Base-by-base conservation (phyloP, 2,888 invertebrate species). In the Catocala nupta region DNA sequence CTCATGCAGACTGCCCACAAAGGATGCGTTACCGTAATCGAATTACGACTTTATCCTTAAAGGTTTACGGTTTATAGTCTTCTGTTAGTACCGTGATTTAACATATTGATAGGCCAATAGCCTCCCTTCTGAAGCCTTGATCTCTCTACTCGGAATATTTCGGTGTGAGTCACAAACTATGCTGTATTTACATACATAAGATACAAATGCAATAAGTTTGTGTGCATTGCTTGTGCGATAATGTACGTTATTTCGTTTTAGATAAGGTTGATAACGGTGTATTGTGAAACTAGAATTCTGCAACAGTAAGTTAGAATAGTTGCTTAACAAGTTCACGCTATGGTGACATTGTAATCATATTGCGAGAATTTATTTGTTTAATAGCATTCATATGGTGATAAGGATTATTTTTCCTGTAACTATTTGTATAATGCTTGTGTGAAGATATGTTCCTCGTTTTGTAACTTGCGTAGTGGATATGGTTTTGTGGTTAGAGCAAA, bases 41-140 rank as follows among this genome's bases (percentile, higher is more conserved):
- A 77, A 66, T 69, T 58, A 68, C 55, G 39, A 68, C 75, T 67
- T 69, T 77, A 74, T 50, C 39, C 0, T 7, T 5, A 2, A n/a
- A 33, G 9, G 10, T 39, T 57, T 77, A 79, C 61, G 59, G 77
- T 65, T 60, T 60, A 63, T 13, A 63, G 44, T 75, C 53, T 54
- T 45, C 55, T 48, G 59, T 66, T 51, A 25, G 25, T 43, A 61
- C 55, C 68, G 47, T 65, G 71, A 68, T 75, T 71, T 73, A 71
- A 73, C 69, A 71, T 77, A 79, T 77, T 77, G 81, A 81, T 85
- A 88, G 89, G 88, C 83, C 87, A 86, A 84, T 85, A 83, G 80
- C 87, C 87, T 81, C 80, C 81, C 75, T 79, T 76, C 70, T 59
- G 78, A 82, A 85, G 75, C 87, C 88, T 88, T 88, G 87, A 87